Evolutionary conservation across 2,797 vertebrate species (phyloP).

Genomic region (Erpetoichthys calabaricus): DNA sequence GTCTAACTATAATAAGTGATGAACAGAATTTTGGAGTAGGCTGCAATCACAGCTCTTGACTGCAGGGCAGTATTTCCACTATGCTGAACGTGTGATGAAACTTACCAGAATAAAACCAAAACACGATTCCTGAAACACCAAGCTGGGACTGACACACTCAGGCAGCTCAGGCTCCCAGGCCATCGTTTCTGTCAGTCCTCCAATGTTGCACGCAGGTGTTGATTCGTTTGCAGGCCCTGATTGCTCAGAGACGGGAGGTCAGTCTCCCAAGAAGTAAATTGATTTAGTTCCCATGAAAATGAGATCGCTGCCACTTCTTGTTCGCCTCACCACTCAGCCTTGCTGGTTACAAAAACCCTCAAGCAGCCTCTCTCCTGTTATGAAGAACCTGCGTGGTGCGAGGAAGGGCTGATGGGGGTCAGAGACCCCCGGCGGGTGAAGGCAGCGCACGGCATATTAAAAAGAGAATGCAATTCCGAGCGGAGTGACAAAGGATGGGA

Average conservation of each 20-base stretch:
- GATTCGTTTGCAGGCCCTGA: slow-evolving; percentile 2
- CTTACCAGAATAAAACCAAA: too few species aligned
- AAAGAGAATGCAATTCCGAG: slow-evolving; percentile 1
- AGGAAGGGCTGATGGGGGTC: background rate
- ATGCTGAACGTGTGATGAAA: too few species aligned
- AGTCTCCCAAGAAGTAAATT: slow-evolving; percentile 5
- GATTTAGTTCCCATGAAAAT: background rate
- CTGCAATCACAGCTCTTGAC: too few species aligned
- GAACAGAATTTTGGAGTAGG: too few species aligned
- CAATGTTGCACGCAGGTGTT: background rate
- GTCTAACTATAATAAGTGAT: too few species aligned
- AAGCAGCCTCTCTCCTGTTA: background rate
- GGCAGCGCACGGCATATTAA: background rate
- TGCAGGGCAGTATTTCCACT: too few species aligned
- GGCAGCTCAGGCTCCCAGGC: too few species aligned
- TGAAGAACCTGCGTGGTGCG: background rate
- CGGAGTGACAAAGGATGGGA: background rate
- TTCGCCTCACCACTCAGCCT: background rate
- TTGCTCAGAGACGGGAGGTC: background rate
- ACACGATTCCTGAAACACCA: too few species aligned
- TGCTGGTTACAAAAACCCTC: background rate
- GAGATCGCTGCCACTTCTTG: background rate
- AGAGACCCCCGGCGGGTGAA: background rate
- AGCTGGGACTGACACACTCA: too few species aligned
- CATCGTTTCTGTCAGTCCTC: too few species aligned